Conservation (phyloP, 2,797 vertebrate genomes). For the Melanotaenia maccullochi region DNA sequence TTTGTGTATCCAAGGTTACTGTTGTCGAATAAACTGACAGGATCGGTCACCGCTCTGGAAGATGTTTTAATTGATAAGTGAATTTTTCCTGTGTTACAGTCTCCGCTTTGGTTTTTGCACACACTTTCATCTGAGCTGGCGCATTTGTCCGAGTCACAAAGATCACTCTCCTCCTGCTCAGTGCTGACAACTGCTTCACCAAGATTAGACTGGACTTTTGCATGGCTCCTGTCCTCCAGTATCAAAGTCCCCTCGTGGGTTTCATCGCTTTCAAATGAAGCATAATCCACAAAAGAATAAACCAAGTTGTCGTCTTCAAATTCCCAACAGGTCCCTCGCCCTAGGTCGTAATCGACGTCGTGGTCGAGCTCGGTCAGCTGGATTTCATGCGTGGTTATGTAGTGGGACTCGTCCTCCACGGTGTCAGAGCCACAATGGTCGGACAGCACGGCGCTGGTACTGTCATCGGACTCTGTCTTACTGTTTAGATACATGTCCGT, state of each 20-base stretch:
- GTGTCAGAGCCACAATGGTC: constrained; percentile 70
- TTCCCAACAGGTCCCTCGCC: constrained; percentile 90
- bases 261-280: constrained; percentile 92
- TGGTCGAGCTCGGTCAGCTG: constrained; percentile 96
- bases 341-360: constrained; percentile 90
- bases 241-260: constrained; percentile 78
- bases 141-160: constrained; percentile 81
- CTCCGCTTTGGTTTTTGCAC: constrained; percentile 75
- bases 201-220: constrained; percentile 58
- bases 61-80: constrained; percentile 91
- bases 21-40: constrained; percentile 78
- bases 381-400: constrained; percentile 97
- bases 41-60: constrained; percentile 88
- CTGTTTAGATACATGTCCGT: constrained; percentile 85
- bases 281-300: constrained; percentile 95
- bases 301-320: constrained; percentile 94
- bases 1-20: constrained; percentile 80
- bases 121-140: constrained; percentile 81
- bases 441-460: constrained; percentile 69
- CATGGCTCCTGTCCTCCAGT: constrained; percentile 62
- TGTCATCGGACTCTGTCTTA: constrained; percentile 73
- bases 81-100: constrained; percentile 80
- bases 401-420: constrained; percentile 89
- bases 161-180: constrained; percentile 85
- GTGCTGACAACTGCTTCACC: constrained; percentile 66